phyloP scores from a whole-genome alignment of 2,797 vertebrate genomes.

The Tenualosa thibaudeaui region DNA sequence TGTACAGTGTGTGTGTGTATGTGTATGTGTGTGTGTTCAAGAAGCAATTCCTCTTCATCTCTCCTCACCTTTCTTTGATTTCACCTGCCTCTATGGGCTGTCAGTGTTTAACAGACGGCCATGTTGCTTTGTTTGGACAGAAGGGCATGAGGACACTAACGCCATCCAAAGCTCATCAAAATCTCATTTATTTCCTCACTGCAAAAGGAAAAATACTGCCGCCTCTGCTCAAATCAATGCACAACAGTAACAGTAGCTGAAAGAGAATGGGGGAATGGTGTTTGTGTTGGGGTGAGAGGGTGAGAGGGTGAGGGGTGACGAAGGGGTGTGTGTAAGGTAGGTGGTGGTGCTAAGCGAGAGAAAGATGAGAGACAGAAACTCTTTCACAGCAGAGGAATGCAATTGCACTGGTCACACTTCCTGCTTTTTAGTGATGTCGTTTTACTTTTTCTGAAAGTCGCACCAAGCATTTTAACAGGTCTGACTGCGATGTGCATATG shows the following conservation, averaged over 20 bases:
- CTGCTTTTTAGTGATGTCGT: neutral
- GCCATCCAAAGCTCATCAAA: constrained; percentile 4
- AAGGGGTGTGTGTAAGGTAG: too few species aligned
- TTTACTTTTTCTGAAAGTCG: neutral
- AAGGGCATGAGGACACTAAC: neutral
- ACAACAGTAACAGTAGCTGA: neutral
- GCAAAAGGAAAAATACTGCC: neutral
- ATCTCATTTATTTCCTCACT: neutral
- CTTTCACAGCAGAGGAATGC: neutral
- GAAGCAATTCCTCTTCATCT: neutral
- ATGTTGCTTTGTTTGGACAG: neutral
- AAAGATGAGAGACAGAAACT: constrained; percentile 11
- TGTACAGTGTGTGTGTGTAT: neutral
- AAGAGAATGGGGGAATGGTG: neutral
- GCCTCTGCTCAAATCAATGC: neutral
- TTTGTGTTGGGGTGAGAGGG: neutral
- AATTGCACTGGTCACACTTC: neutral
- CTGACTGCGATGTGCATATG: neutral
- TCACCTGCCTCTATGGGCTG: neutral
- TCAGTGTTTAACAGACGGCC: neutral
- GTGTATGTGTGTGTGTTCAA: neutral
- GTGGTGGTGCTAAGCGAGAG: neutral
- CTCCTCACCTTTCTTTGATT: neutral
- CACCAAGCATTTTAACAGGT: neutral
- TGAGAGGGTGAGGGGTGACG: neutral